Conservation (phyloP, 2,888 invertebrate genomes). For the Eupithecia subfuscata region DNA sequence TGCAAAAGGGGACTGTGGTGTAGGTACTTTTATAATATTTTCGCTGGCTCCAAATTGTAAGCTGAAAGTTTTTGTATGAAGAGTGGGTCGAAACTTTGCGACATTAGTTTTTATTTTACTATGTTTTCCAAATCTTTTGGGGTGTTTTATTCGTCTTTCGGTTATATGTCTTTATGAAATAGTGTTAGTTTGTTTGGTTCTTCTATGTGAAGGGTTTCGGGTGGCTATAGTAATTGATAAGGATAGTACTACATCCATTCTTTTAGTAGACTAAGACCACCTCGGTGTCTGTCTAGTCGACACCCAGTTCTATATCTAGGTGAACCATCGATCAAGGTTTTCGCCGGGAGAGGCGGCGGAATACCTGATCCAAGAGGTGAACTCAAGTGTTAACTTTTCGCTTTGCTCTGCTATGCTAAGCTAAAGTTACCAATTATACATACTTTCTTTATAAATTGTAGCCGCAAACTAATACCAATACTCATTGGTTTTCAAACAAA, state of each 20-base stretch:
- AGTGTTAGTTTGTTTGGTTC: background rate
- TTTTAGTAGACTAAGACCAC: too few relatives aligned
- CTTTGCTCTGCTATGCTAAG: too few relatives aligned
- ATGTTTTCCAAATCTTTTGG: background rate
- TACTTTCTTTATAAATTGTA: conserved; percentile 1
- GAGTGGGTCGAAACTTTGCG: conserved; percentile 5
- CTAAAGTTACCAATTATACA: too few relatives aligned
- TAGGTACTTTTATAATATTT: conserved; percentile 46
- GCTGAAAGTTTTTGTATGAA: conserved; percentile 29
- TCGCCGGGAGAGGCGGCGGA: too few relatives aligned
- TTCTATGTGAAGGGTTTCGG: background rate
- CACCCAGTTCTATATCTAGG: too few relatives aligned
- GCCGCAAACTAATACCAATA: background rate
- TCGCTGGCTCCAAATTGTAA: conserved; percentile 30
- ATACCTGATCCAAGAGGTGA: too few relatives aligned
- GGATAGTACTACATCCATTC: background rate
- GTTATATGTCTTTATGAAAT: background rate
- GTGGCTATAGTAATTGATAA: background rate
- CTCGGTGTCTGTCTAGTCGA: too few relatives aligned
- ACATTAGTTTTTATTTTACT: conserved; percentile 12
- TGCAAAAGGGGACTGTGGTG: conserved; percentile 56
- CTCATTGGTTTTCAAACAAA: conserved; percentile 17
- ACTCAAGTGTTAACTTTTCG: background rate
- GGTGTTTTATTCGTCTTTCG: background rate
- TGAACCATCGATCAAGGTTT: too few relatives aligned